Conservation (phyloP, 2,888 invertebrate species). For the Tetheella fluctuosa region DNA sequence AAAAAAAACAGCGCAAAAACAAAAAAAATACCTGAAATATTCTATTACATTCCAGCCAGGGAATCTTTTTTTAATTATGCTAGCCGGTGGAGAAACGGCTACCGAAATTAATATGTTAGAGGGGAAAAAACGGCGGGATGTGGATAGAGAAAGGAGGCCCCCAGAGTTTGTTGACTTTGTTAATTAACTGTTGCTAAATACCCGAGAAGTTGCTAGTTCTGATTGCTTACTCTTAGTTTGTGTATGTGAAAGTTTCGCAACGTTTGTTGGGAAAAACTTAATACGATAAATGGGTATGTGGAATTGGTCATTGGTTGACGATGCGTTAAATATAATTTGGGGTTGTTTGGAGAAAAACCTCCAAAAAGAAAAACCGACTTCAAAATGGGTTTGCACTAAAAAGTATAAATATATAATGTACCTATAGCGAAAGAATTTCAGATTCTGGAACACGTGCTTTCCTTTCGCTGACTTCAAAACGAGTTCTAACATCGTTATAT, state of each 20-base stretch:
- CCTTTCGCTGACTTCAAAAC: too few relatives aligned
- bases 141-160: neutral
- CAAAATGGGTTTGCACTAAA: too few relatives aligned
- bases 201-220: conserved; percentile 6
- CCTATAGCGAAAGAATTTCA: too few relatives aligned
- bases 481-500: too few relatives aligned
- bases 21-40: neutral
- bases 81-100: neutral
- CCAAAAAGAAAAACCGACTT: too few relatives aligned
- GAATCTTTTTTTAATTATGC: neutral
- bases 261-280: neutral
- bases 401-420: too few relatives aligned
- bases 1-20: neutral
- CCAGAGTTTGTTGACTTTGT: neutral
- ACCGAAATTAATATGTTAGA: conserved; percentile 5
- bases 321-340: neutral
- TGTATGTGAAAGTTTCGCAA: neutral
- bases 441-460: too few relatives aligned
- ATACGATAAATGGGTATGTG: too few relatives aligned
- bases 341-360: too few relatives aligned
- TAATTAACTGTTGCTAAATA: conserved; percentile 1
- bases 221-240: neutral
- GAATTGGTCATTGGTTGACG: neutral
- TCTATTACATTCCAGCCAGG: neutral
- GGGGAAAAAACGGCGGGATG: neutral